Conservation (phyloP, 2,113 vertebrate genomes). For the Grantiella picta region DNA sequence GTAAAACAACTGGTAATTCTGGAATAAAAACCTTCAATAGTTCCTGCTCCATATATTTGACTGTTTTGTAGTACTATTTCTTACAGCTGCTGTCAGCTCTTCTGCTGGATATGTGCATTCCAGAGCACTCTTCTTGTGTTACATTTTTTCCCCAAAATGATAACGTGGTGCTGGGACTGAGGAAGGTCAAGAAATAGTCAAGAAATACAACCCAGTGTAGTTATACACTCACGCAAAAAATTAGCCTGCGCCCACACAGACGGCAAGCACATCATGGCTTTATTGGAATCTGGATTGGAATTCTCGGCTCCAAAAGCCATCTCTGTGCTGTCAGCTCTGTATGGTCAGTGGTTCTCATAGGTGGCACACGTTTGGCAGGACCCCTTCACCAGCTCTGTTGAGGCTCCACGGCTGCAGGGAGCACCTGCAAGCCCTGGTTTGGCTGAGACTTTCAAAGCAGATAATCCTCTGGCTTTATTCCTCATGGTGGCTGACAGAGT, state of each 20-base stretch:
- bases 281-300: neutral
- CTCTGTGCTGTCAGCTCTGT: no score
- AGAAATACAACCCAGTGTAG: neutral
- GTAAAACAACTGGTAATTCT: neutral
- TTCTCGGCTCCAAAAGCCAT: neutral
- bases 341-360: neutral
- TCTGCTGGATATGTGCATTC: neutral
- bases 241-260: rapidly evolving
- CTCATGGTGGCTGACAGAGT: neutral
- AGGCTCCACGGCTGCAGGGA: neutral
- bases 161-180: rapidly evolving
- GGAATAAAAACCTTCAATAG: neutral
- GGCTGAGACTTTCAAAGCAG: neutral
- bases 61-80: neutral
- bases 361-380: neutral
- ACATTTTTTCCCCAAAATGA: neutral
- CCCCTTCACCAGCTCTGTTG: neutral
- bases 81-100: neutral
- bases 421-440: neutral
- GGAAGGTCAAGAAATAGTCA: neutral
- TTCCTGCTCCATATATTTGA: neutral
- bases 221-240: neutral
- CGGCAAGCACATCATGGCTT: neutral
- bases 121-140: neutral
- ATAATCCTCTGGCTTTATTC: neutral